phyloP scores from a whole-genome alignment of 2,113 vertebrate species.

The Brachypodius melanocephalos region DNA sequence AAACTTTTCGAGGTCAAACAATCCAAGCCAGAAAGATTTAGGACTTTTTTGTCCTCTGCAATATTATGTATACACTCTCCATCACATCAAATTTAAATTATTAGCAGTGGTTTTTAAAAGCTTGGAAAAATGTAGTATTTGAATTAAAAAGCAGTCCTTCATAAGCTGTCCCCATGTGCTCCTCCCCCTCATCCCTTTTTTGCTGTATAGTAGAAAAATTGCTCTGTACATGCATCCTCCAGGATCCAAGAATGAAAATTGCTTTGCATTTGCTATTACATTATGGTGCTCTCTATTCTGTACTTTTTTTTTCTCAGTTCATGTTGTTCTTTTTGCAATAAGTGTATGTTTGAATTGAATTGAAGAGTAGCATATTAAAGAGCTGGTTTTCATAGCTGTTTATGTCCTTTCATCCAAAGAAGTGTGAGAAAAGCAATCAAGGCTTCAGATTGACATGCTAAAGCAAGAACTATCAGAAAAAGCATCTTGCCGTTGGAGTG shows the following conservation, averaged over 20 bases:
- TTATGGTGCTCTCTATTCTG: not conserved
- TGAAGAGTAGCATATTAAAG: conserved; percentile 43
- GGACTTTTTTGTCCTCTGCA: conserved; percentile 14
- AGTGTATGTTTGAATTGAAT: conserved; percentile 62
- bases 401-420: conserved; percentile 69
- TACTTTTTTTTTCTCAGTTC: not conserved
- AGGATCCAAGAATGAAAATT: conserved; percentile 52
- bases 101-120: not conserved
- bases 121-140: not conserved
- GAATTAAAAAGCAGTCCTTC: not conserved
- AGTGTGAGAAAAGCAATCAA: conserved; percentile 65
- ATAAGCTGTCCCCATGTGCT: not conserved
- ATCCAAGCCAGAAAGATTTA: not conserved
- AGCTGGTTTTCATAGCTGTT: conserved; percentile 63
- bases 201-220: conserved; percentile 29
- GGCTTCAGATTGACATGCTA: conserved; percentile 40
- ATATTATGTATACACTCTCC: not conserved
- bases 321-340: conserved; percentile 55
- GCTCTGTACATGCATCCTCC: not conserved
- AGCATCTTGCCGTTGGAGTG: not conserved
- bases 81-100: not conserved
- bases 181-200: conserved; percentile 15
- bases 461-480: conserved; percentile 47
- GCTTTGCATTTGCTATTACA: conserved; percentile 35
- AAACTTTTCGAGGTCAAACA: conserved; percentile 47